Base-by-base conservation (phyloP, 2,797 vertebrate species). In the Danio choprae region DNA sequence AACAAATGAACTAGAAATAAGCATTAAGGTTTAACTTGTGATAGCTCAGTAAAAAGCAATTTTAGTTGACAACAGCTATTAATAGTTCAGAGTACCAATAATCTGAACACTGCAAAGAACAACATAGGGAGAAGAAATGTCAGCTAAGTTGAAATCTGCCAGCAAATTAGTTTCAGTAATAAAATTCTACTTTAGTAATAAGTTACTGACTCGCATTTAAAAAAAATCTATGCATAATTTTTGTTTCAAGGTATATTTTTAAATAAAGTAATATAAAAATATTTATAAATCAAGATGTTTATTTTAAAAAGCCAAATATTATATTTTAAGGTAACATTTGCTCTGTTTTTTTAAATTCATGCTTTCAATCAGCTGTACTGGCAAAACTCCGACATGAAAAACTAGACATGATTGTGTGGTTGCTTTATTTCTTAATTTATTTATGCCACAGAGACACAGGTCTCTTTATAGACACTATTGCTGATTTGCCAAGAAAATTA, bases 11-110 rank as follows among this genome's bases (percentile, higher is more conserved):
- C n/a, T n/a, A n/a, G n/a, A n/a, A n/a, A n/a, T n/a, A 59, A 5
- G 18, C 10, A 59, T 48, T 36, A 44, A n/a, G 3, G 44, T 22
- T 72, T 6, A 44, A 73, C 40, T 46, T 36, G 15, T 29, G 55
- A 59, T 8, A 10, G 55, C 41, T 56, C 56, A 7, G 41, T 40
- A 5, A 36, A 43, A 8, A 62, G 29, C 13, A 50, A 11, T 18
- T 60, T 74, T 15, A 64, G 59, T 63, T 64, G 36, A 62, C 44
- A 62, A 74, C 7, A 74, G 58, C 16, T 62, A 9, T 74, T 62
- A 51, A 74, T 74, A 62, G 38, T 71, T 36, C 2, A 6, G 40
- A 64, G 48, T 41, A 58, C 59, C 7, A 44, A 13, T 36, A 60
- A n/a, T 29, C 20, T 16, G 7, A 64, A 64, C 9, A 12, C 13